These are phyloP conservation scores for Pardalotus punctatus DNA, from an alignment of 2,113 vertebrate genomes.

Conservation along the genomic window DNA sequence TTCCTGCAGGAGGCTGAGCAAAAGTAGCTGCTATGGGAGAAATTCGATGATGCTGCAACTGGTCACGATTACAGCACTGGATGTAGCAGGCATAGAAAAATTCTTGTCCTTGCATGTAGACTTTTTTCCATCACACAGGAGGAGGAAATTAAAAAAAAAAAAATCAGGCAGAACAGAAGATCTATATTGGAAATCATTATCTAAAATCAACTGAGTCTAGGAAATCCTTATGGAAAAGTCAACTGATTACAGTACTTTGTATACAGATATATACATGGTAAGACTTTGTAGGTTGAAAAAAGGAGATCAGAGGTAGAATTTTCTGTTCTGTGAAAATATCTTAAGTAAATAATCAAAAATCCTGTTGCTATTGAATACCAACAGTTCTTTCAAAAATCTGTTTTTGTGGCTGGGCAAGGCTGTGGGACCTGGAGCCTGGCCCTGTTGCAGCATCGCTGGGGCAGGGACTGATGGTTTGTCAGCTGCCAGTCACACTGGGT, in stretches of 20 bases:
- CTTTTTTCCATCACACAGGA: neutral
- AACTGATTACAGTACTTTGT: neutral
- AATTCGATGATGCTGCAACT: neutral
- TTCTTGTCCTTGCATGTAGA: rapidly evolving
- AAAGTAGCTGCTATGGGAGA: neutral
- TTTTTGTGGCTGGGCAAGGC: neutral
- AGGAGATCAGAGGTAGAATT: neutral
- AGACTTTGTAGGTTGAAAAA: neutral
- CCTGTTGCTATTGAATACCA: neutral
- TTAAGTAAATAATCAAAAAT: neutral
- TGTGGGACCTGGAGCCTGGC: neutral
- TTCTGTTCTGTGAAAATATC: neutral
- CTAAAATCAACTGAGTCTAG: neutral
- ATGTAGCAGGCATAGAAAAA: neutral
- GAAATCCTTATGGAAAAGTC: neutral
- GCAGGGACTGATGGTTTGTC: neutral
- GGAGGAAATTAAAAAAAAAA: neutral
- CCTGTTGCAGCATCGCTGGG: rapidly evolving
- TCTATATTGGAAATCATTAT: neutral
- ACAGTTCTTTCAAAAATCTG: neutral
- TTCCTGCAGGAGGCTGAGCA: neutral
- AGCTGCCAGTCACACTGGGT: rapidly evolving
- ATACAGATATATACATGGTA: neutral
- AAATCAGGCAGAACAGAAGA: neutral
- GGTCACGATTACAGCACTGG: neutral